These are phyloP conservation scores for Drosophila pandora DNA, from an alignment of 1,140 invertebrate species.

Conservation along the genomic window DNA sequence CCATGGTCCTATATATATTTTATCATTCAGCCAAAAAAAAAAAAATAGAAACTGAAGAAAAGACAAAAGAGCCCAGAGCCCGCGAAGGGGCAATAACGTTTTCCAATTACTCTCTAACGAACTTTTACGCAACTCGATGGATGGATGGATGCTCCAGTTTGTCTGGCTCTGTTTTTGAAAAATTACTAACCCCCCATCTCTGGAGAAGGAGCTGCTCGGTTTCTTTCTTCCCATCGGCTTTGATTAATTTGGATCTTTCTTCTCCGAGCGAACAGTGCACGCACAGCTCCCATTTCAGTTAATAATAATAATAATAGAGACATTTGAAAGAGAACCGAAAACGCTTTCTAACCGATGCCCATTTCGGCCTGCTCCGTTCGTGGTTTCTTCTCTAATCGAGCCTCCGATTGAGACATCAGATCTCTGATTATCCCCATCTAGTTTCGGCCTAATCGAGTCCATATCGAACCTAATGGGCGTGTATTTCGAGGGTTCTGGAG, in stretches of 20 bases:
- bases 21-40: slow-evolving; percentile 36
- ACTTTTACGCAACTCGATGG: slow-evolving; percentile 46
- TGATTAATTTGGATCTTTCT: slow-evolving; percentile 68
- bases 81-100: slow-evolving; percentile 30
- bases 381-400: slow-evolving; percentile 19
- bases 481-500: too few relatives aligned
- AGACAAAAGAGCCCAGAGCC: slow-evolving; percentile 30
- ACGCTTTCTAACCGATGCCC: slow-evolving; percentile 71
- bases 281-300: slow-evolving; percentile 11
- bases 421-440: slow-evolving; percentile 30
- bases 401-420: slow-evolving; percentile 29
- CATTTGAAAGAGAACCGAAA: slow-evolving; percentile 57
- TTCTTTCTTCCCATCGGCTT: slow-evolving; percentile 34
- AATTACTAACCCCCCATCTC: slow-evolving; percentile 16
- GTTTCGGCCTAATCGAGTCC: neutral
- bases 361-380: slow-evolving; percentile 31
- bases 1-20: slow-evolving; percentile 46
- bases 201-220: slow-evolving; percentile 25
- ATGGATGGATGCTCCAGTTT: slow-evolving; percentile 49
- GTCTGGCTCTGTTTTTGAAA: slow-evolving; percentile 42
- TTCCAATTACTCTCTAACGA: slow-evolving; percentile 58
- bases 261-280: slow-evolving; percentile 45
- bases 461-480: neutral
- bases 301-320: slow-evolving; percentile 58
- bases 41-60: too few relatives aligned